These are phyloP conservation scores for Phasia obesa DNA, from an alignment of 2,888 invertebrate species.

Conservation along the genomic window DNA sequence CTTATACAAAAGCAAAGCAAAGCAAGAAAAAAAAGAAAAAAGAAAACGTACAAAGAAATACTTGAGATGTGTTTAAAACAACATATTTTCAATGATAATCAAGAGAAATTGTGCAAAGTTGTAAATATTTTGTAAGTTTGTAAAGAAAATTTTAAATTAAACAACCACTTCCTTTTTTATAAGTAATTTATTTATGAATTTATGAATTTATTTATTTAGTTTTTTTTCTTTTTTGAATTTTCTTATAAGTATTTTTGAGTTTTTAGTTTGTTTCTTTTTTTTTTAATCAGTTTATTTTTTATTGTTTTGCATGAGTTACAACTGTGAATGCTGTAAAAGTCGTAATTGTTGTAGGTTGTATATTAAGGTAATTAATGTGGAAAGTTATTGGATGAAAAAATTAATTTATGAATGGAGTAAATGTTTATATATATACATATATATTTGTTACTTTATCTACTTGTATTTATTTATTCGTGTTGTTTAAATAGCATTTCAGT, in stretches of 20 bases:
- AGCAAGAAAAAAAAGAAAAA: neutral
- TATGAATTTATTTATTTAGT: slow-evolving; percentile 21
- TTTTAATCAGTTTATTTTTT: neutral
- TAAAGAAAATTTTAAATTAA: slow-evolving; percentile 48
- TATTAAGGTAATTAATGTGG: slow-evolving; percentile 9
- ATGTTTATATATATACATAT: neutral
- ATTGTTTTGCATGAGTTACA: slow-evolving; percentile 1
- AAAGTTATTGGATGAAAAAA: slow-evolving; percentile 21
- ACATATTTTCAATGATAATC: slow-evolving; percentile 66
- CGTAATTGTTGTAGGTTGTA: slow-evolving; percentile 11
- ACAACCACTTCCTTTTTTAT: slow-evolving; percentile 57
- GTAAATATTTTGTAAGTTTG: slow-evolving; percentile 65
- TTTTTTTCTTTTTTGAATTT: slow-evolving; percentile 5
- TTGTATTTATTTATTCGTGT: no score
- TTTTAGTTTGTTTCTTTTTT: slow-evolving; percentile 25
- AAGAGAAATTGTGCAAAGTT: slow-evolving; percentile 69
- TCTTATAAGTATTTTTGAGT: slow-evolving; percentile 31
- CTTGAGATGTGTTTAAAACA: slow-evolving; percentile 65
- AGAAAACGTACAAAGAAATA: slow-evolving; percentile 51
- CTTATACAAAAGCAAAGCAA: neutral
- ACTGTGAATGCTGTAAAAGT: neutral
- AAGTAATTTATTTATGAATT: slow-evolving; percentile 49
- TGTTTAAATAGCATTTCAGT: no score
- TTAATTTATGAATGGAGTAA: neutral
- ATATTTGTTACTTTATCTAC: neutral